These are phyloP conservation scores for Tiphia femorata DNA, from an alignment of 2,888 invertebrate genomes.

Conservation along the genomic window DNA sequence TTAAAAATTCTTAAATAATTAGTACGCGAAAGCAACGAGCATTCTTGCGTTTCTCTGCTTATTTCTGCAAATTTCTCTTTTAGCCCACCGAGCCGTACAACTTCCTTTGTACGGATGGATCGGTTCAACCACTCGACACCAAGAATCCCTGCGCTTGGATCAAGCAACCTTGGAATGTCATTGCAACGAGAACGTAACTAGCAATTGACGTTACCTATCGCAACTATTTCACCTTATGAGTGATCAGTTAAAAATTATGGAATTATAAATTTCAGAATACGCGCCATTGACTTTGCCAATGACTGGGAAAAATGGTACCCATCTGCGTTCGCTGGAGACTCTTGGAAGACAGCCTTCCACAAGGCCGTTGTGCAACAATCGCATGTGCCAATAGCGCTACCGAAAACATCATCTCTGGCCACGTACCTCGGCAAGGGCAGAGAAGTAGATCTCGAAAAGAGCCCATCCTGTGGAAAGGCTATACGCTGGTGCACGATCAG, in stretches of 20 bases:
- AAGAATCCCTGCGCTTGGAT: slow-evolving; percentile 73
- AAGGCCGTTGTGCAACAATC: slow-evolving; percentile 31
- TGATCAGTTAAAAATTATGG: neutral
- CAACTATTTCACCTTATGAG: neutral
- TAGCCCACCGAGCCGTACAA: slow-evolving; percentile 41
- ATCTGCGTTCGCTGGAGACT: neutral
- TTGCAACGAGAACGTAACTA: slow-evolving; percentile 72
- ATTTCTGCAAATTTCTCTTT: no score
- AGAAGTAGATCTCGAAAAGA: slow-evolving; percentile 24
- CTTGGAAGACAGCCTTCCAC: slow-evolving; percentile 33
- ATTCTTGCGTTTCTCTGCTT: no score
- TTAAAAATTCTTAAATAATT: no score
- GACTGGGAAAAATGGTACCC: slow-evolving; percentile 68
- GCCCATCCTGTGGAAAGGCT: slow-evolving; percentile 24
- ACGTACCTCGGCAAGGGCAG: slow-evolving; percentile 43
- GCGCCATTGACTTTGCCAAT: slow-evolving; percentile 28
- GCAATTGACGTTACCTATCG: neutral
- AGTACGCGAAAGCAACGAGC: no score
- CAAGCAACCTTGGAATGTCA: slow-evolving; percentile 74
- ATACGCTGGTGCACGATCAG: slow-evolving; percentile 76
- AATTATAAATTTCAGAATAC: slow-evolving; percentile 36
- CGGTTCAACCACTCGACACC: slow-evolving; percentile 45
- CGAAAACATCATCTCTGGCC: slow-evolving; percentile 13
- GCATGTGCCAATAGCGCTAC: slow-evolving; percentile 1
- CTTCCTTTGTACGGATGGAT: slow-evolving; percentile 66